These are phyloP conservation scores for Eidolon helvum DNA, from an alignment of 2,113 vertebrate species.

Conservation along the genomic window DNA sequence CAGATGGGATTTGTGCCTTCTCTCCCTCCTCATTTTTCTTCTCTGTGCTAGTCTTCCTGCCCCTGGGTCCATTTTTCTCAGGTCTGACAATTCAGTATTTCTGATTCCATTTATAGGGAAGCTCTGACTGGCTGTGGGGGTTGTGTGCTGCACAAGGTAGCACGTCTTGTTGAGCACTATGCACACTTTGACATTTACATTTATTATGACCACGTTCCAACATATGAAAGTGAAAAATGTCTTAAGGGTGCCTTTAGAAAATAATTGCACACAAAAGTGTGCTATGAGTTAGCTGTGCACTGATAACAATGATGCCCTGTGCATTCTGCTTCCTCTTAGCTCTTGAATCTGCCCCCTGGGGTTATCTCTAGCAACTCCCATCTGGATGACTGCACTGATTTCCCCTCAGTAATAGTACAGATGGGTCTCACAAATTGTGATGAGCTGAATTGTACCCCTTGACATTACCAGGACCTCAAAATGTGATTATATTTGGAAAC, in stretches of 20 bases:
- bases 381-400: not conserved
- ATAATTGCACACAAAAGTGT: not conserved
- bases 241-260: not conserved
- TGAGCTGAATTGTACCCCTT: not conserved
- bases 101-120: not conserved
- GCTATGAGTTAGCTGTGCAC: fast-evolving
- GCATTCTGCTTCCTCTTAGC: not conserved
- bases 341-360: not conserved
- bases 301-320: not conserved
- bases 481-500: not conserved
- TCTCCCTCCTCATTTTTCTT: not conserved
- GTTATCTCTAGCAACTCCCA: not conserved
- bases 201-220: not conserved
- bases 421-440: not conserved
- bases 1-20: not conserved
- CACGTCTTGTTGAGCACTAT: not conserved
- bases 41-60: not conserved
- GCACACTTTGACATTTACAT: not conserved
- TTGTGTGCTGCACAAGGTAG: not conserved
- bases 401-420: not conserved
- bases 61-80: not conserved
- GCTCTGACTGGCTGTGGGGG: not conserved
- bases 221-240: not conserved
- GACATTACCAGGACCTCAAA: not conserved
- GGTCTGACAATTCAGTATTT: not conserved